Conservation (phyloP, 2,797 vertebrate species). For the Arrhamphus sclerolepis region DNA sequence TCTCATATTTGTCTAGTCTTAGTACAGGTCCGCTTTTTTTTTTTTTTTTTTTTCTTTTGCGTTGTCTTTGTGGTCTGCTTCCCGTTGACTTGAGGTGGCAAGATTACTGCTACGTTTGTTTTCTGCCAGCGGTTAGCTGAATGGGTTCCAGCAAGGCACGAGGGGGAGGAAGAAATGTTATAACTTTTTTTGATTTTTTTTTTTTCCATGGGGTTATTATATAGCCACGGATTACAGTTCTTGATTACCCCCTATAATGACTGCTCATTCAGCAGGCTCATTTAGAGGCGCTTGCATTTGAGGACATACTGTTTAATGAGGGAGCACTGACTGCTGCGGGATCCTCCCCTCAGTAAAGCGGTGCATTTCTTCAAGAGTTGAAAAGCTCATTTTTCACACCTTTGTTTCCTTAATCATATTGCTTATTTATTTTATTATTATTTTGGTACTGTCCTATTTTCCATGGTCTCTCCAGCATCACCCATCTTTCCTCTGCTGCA, state of each 20-base stretch:
- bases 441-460: constrained; percentile 24
- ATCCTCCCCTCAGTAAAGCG: constrained; percentile 33
- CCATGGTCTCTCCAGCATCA: constrained; percentile 23
- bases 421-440: constrained; percentile 5
- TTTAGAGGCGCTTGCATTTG: constrained; percentile 58
- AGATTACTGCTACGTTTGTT: constrained; percentile 66
- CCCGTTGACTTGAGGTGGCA: constrained; percentile 66
- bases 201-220: constrained; percentile 68
- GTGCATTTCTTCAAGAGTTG: constrained; percentile 21
- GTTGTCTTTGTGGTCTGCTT: constrained; percentile 72
- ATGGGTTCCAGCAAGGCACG: constrained; percentile 40
- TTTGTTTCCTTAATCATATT: constrained; percentile 33
- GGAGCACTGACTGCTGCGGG: constrained; percentile 41
- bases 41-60: constrained; percentile 32
- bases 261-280: constrained; percentile 62
- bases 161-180: constrained; percentile 39
- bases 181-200: constrained; percentile 40
- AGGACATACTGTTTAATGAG: constrained; percentile 50
- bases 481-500: constrained; percentile 31
- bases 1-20: constrained; percentile 69
- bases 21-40: constrained; percentile 29
- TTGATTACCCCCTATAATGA: constrained; percentile 57
- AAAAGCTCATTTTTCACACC: constrained; percentile 45
- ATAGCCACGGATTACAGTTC: constrained; percentile 58
- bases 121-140: constrained; percentile 63